Base-by-base conservation (phyloP, 2,113 vertebrate genomes). In the Baryphthengus martii region DNA sequence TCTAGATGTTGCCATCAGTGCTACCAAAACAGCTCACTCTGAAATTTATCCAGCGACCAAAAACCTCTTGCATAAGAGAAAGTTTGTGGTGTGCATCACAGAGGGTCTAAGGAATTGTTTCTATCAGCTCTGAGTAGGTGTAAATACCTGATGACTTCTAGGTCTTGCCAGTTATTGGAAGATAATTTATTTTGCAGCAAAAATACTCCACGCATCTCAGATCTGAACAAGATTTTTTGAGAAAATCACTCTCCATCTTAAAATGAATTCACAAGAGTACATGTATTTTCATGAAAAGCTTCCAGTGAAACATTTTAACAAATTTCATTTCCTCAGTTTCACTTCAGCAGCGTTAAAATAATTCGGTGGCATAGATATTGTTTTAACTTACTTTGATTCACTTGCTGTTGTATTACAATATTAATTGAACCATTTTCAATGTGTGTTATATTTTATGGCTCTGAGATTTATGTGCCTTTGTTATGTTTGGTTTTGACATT, bases 401-500 rank as follows among this genome's bases (percentile, higher is more conserved):
- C 75, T 94, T 88, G 73, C 24, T 44, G 47, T 73, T 84, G 63
- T n/a, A 77, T 33, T 84, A 47, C 56, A 84, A 81, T 90, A 91
- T 88, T 81, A 83, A 91, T 94, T 59, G 65, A 90, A 81, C 37
- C 56, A 65, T 77, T 86, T 90, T 93, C 76, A 85, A 61, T 49
- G 20, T 68, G 44, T 37, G 31, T 7, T 67, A 13, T 49, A 39
- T 85, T 79, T 88, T 88, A 78, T 66, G 75, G 74, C 66, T 16
- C 19, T 35, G 49, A 47, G 47, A 42, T 91, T 88, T 58, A 66
- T 62, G 19, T 63, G 44, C 13, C 37, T 86, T 65, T 89, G 65
- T 45, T 88, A 24, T 45, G 53, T 59, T 91, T 40, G 11, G 31
- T 84, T 94, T 95, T 67, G 68, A 84, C 76, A 42, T 87, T 90